phyloP scores from a whole-genome alignment of 2,113 vertebrate genomes.

The Myanophis thanlyinensis region DNA sequence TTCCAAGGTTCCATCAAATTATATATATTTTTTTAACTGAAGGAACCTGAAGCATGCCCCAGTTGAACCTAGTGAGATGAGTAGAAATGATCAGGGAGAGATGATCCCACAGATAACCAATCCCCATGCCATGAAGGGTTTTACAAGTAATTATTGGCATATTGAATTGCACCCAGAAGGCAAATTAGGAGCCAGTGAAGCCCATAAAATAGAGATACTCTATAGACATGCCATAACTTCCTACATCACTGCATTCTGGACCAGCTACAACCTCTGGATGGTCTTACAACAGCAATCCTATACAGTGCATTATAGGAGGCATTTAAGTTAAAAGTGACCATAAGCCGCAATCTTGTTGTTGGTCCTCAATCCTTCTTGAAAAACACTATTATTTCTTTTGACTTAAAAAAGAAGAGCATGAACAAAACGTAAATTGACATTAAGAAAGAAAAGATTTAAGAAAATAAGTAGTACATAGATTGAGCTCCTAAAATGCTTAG shows the following conservation, averaged over 20 bases:
- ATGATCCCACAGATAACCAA: neutral
- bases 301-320: neutral
- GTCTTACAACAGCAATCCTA: neutral
- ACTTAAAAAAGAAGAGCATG: conserved; percentile 11
- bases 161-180: neutral
- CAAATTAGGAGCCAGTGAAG: neutral
- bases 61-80: neutral
- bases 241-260: neutral
- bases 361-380: conserved; percentile 17
- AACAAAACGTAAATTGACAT: conserved; percentile 27
- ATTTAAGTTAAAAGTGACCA: neutral
- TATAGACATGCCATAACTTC: neutral
- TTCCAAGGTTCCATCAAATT: neutral
- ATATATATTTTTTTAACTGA: neutral
- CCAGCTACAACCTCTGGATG: neutral
- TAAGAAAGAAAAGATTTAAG: neutral
- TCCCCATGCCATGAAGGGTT: neutral
- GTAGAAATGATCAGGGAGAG: neutral
- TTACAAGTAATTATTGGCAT: neutral
- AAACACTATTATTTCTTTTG: conserved; percentile 33
- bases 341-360: neutral
- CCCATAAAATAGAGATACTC: neutral
- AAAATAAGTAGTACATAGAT: conserved; percentile 35
- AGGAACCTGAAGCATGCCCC: neutral
- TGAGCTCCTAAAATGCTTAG: conserved; percentile 43